Evolutionary conservation across 1,140 invertebrate species (phyloP).

Genomic region (Papilio aristodemus): DNA sequence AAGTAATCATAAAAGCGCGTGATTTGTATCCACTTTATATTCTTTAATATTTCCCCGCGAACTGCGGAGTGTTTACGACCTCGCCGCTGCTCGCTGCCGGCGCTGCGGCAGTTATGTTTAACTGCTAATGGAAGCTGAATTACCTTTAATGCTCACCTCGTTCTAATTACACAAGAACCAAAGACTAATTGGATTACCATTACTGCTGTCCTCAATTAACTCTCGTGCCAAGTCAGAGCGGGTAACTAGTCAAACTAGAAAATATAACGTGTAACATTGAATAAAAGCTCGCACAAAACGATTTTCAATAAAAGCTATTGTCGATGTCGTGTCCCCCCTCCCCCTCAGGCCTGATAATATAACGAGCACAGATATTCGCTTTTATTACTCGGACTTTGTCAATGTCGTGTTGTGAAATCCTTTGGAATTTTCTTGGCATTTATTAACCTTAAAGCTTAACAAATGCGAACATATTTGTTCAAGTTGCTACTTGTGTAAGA

Average conservation of each 20-base stretch:
- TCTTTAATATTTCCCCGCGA: not conserved
- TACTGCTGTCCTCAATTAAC: not conserved
- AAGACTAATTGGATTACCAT: not conserved
- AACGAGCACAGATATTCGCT: not conserved
- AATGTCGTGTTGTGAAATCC: conserved; percentile 4
- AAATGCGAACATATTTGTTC: conserved; percentile 9
- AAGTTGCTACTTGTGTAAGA: not conserved
- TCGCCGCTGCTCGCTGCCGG: not conserved
- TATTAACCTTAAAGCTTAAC: conserved; percentile 4
- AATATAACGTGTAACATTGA: not conserved
- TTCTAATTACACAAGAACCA: not conserved
- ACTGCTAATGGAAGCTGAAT: conserved; percentile 5
- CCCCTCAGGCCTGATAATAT: not conserved
- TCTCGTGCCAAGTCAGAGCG: not conserved
- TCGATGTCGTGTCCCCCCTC: not conserved
- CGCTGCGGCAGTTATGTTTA: conserved; percentile 2
- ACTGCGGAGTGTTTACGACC: not conserved
- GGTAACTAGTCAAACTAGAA: not conserved
- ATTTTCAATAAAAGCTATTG: not conserved
- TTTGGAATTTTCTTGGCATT: not conserved
- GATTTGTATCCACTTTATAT: conserved; percentile 7
- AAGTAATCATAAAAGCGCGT: not conserved
- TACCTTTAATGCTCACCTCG: conserved; percentile 10
- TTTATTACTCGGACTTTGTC: conserved; percentile 18
- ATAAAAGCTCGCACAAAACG: not conserved